Base-by-base conservation (phyloP, 2,888 invertebrate species). In the Cephus pygmeus region DNA sequence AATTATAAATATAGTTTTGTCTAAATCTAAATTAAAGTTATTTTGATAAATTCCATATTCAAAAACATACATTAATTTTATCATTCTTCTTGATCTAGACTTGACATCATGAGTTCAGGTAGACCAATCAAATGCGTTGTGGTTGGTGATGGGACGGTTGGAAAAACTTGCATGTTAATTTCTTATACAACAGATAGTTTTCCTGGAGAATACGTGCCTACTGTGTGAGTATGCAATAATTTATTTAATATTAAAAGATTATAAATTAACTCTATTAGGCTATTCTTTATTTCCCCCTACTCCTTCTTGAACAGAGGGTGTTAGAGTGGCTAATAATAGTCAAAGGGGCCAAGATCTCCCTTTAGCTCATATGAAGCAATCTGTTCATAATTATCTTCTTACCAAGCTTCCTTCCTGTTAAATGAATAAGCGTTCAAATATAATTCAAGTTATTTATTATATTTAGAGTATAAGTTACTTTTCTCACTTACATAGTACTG, bases 121-220 rank as follows among this genome's bases (percentile, higher is more conserved):
- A 95, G 97, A 92, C 97, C 97, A 86, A 97, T 97, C 91, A 97
- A 97, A 92, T 97, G 97, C 93, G 97, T 97, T 87, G 97, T 97
- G 79, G 97, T 98, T 85, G 97, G 97, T 84, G 98, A 98, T 93
- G 98, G 97, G 87, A 97, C 97, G 76, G 98, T 98, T 83, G 98
- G 98, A 88, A 98, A 98, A 93, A 98, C 98, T 77, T 98, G 97
- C 92, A 96, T 98, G 96, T 93, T 98, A 91, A 97, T 98, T 93
- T 97, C 97, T 69, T 98, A 98, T 91, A 97, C 97, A 71, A 97
- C 97, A 84, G 97, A 97, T 90, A 96, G 96, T 93, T 98, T 98
- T 94, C 98, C 97, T 78, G 97, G 97, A 83, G 97, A 97, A 95
- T 98, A 98, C 94, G 97, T 97, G 87, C 97, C 97, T 87, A 98